These are phyloP conservation scores for Echeneis naucrates DNA, from an alignment of 2,797 vertebrate species.

Conservation along the genomic window DNA sequence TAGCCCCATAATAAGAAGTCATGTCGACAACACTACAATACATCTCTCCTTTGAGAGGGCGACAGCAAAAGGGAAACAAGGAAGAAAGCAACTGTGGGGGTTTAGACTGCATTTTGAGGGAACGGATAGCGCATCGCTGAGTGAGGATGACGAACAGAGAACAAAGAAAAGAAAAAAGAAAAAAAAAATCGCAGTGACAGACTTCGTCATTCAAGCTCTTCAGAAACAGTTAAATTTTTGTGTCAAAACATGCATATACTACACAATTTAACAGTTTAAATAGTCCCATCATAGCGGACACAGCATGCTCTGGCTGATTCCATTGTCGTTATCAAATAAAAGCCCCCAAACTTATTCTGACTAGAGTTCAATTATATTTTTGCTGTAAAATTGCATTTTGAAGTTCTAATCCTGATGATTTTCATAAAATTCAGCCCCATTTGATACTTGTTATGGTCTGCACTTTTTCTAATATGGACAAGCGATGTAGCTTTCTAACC, in stretches of 20 bases:
- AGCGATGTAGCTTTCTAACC: not conserved
- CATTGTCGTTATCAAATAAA: no score
- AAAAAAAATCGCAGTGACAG: conserved; percentile 5
- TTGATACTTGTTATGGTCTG: no score
- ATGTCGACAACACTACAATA: conserved; percentile 72
- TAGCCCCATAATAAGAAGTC: conserved; percentile 75
- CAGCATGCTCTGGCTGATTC: no score
- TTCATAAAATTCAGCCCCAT: not conserved
- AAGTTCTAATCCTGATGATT: not conserved
- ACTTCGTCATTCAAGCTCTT: not conserved
- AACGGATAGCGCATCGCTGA: conserved; percentile 25
- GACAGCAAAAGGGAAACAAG: conserved; percentile 32
- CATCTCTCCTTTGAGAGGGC: conserved; percentile 42
- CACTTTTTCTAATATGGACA: not conserved
- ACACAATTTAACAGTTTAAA: not conserved
- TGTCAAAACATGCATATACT: not conserved
- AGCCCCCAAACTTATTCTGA: not conserved
- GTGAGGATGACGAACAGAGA: conserved; percentile 22
- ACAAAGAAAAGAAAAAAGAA: conserved; percentile 5
- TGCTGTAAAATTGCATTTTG: not conserved
- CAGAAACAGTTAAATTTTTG: not conserved
- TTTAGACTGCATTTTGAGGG: conserved; percentile 18
- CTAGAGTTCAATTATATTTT: not conserved
- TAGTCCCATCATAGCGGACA: no score
- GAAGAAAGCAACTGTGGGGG: not conserved